These are phyloP conservation scores for Okamejei kenojei DNA, from an alignment of 2,797 vertebrate genomes.

Conservation along the genomic window DNA sequence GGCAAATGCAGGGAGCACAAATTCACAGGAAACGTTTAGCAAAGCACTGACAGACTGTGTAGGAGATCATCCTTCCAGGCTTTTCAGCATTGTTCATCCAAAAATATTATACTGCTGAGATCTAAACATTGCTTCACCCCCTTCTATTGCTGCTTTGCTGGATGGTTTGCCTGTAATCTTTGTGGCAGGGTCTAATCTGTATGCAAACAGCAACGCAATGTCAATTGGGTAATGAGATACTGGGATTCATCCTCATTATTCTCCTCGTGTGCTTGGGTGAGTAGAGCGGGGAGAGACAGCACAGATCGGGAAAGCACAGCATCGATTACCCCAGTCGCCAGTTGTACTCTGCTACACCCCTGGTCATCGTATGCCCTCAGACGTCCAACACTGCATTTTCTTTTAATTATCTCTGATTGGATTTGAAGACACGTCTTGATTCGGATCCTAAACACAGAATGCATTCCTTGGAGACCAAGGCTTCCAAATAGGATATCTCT, in stretches of 20 bases:
- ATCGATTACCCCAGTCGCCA: background rate
- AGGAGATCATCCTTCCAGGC: background rate
- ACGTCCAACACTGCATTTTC: background rate
- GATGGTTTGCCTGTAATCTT: constrained; percentile 1
- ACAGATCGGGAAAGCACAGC: background rate
- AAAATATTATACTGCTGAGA: background rate
- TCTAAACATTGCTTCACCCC: background rate
- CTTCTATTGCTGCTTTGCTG: background rate
- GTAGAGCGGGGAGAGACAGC: background rate
- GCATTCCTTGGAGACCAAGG: too few relatives aligned
- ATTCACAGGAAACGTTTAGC: too few relatives aligned
- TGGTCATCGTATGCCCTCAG: background rate
- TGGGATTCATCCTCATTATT: constrained; percentile 6
- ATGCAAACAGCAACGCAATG: background rate
- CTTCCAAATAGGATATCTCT: too few relatives aligned
- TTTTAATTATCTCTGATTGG: background rate
- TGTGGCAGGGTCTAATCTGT: background rate
- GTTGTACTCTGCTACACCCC: background rate
- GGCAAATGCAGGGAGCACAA: too few relatives aligned
- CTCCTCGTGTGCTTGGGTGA: constrained; percentile 9
- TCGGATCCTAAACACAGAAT: too few relatives aligned
- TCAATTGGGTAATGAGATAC: background rate
- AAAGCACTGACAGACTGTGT: too few relatives aligned
- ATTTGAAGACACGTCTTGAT: background rate
- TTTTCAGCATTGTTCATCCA: background rate